phyloP scores from a whole-genome alignment of 2,888 invertebrate genomes.

The Standfussiana lucernea region DNA sequence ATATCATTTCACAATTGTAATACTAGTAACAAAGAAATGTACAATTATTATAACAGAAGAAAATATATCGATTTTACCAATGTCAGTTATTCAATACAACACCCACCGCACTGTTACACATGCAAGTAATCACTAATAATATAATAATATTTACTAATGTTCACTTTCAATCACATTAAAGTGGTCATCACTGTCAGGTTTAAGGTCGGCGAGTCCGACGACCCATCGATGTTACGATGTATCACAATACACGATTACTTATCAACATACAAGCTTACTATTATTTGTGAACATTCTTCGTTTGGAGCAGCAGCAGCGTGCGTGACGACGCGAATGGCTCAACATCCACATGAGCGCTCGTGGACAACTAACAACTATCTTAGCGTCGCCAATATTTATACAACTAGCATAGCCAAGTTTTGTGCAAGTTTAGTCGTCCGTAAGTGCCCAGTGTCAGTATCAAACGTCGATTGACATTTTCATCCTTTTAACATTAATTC shows the following conservation, averaged over 20 bases:
- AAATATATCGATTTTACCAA: neutral
- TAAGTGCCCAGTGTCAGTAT: neutral
- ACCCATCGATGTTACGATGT: conserved; percentile 4
- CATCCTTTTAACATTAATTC: conserved; percentile 18
- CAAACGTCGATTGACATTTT: conserved; percentile 30
- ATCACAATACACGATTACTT: conserved; percentile 35
- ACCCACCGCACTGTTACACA: conserved; percentile 19
- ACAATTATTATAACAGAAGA: conserved; percentile 25
- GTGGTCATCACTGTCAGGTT: neutral
- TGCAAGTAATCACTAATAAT: conserved; percentile 3
- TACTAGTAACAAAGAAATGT: conserved; percentile 16
- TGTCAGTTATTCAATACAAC: no score
- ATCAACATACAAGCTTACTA: conserved; percentile 30
- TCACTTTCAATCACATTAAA: conserved; percentile 39
- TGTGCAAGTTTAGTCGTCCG: neutral
- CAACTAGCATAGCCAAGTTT: neutral
- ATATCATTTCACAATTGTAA: neutral
- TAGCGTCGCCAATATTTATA: neutral
- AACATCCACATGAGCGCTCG: neutral
- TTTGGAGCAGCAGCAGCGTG: neutral
- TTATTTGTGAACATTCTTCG: conserved; percentile 18
- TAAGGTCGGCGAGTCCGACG: neutral
- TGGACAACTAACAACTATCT: neutral
- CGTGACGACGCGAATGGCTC: neutral
- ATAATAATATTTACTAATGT: neutral